Percentiles rank a stretch among this genome's conserved stretches.
These are phyloP conservation scores for Cosmia pyralina DNA, from an alignment of 2,888 invertebrate species.

Conservation along the genomic window DNA sequence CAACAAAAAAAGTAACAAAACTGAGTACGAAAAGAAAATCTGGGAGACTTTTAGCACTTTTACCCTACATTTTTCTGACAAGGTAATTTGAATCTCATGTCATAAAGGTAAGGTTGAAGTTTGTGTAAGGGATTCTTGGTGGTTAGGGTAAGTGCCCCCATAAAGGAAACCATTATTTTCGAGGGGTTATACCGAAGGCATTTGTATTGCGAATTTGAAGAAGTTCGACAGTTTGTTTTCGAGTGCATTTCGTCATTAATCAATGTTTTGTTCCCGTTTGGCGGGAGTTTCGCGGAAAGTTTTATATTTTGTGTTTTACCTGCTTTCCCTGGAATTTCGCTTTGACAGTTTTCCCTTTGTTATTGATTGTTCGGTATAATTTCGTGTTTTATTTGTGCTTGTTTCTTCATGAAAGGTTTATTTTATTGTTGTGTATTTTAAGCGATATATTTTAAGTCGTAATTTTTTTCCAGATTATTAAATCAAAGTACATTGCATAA, in stretches of 20 bases:
- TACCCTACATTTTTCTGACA: conserved; percentile 70
- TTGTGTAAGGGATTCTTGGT: conserved; percentile 52
- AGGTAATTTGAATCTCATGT: conserved; percentile 53
- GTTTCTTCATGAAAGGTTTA: conserved; percentile 60
- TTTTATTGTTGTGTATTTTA: conserved; percentile 29
- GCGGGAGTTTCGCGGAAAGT: conserved; percentile 70
- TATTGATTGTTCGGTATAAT: conserved; percentile 85
- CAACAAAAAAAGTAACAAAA: conserved; percentile 87
- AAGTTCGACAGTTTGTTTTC: conserved; percentile 90
- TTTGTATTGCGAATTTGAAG: conserved; percentile 90
- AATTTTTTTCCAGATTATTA: not conserved
- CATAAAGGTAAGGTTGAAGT: conserved; percentile 35
- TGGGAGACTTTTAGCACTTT: conserved; percentile 74
- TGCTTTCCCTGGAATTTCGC: conserved; percentile 80
- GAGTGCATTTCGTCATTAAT: conserved; percentile 90
- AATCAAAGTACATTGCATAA: not conserved
- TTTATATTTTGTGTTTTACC: conserved; percentile 87
- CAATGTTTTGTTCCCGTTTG: conserved; percentile 87
- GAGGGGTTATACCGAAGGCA: conserved; percentile 87
- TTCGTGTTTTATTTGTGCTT: conserved; percentile 53
- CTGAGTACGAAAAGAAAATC: conserved; percentile 79
- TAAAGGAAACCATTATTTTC: conserved; percentile 90
- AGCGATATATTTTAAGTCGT: not conserved
- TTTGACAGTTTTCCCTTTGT: conserved; percentile 84
- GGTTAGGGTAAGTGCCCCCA: conserved; percentile 70